These are phyloP conservation scores for Poeciliopsis retropinna DNA, from an alignment of 2,113 vertebrate species.

Conservation along the genomic window DNA sequence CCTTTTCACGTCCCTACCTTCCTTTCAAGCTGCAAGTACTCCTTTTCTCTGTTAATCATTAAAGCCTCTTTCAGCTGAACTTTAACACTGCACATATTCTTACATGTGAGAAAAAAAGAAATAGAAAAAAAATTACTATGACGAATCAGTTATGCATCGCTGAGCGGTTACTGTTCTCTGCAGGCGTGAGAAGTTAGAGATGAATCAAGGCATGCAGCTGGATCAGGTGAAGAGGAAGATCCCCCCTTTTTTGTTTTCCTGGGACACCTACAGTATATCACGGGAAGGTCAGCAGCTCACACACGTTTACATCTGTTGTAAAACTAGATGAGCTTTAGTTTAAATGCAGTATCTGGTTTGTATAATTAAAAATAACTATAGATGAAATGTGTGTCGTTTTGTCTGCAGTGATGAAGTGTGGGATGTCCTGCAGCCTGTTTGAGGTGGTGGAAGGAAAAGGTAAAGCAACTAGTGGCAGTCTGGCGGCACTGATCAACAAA, in stretches of 20 bases:
- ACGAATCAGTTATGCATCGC: not conserved
- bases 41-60: conserved; percentile 19
- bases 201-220: conserved; percentile 87
- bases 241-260: conserved; percentile 84
- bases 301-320: not conserved
- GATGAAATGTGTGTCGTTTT: conserved; percentile 14
- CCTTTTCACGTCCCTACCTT: conserved; percentile 82
- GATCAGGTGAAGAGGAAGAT: conserved; percentile 90
- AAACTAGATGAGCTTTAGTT: not conserved
- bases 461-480: conserved; percentile 86
- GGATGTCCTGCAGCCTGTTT: conserved; percentile 92
- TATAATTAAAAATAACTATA: not conserved
- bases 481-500: conserved; percentile 88
- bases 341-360: not conserved
- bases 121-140: not conserved
- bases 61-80: not conserved
- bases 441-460: conserved; percentile 89
- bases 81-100: not conserved
- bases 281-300: conserved; percentile 85
- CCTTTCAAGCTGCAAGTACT: conserved; percentile 93
- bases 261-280: conserved; percentile 84
- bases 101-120: not conserved
- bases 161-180: not conserved
- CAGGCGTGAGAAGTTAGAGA: conserved; percentile 91
- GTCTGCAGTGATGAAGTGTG: conserved; percentile 84